Evolutionary conservation across 2,888 invertebrate genomes (phyloP), one percentile per base, ranked within the genome.

Genomic region (Ormyrus nitidulus): DNA sequence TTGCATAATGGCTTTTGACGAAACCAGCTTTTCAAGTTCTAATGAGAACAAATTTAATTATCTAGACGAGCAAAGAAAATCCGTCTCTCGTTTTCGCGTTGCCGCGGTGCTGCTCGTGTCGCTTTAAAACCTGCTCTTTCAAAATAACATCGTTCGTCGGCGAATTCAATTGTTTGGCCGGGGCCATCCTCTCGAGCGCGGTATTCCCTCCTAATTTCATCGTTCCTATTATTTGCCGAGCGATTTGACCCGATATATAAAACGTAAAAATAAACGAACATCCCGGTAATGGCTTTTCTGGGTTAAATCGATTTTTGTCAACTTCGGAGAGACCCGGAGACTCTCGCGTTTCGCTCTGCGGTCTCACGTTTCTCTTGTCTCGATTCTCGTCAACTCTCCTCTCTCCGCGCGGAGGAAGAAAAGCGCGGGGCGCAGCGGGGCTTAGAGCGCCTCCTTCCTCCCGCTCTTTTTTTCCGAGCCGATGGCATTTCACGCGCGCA

Each of bases 251-350:
- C 10, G 49, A 4, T 34, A 4, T 34, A 4, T 34, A 4, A 34
- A 34, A 34, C 34, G 7, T 11, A 58, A 66, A 77, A 58, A 54
- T 56, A 77, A 70, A 65, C 56, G 68, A 72, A 62, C 73, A 68
- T 4, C 11, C 51, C 44, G 34, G 62, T 68, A 73, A 68, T 68
- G 51, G 61, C 56, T 58, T 79, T 69, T 74, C 69, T 61, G 49
- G 78, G 68, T 79, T 79, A 73, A 79, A 69, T 73, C 68, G 73
- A 74, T 79, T 79, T 79, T 74, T 74, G 59, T 70, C 70, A 74
- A 65, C 65, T 65, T 53, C 65, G 8, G 34, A 34, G 34, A 34
- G 34, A 34, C 34, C 34, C 3, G 34, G 4, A 34, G 34, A 34
- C 34, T 8, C 68, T 76, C 69, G 61, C 59, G 51, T 66, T 68